A percentile compares a stretch with the other conserved stretches of the same genome.
These are phyloP conservation scores for Gymnocephalus cernua DNA, from an alignment of 2,113 vertebrate genomes.

Conservation along the genomic window DNA sequence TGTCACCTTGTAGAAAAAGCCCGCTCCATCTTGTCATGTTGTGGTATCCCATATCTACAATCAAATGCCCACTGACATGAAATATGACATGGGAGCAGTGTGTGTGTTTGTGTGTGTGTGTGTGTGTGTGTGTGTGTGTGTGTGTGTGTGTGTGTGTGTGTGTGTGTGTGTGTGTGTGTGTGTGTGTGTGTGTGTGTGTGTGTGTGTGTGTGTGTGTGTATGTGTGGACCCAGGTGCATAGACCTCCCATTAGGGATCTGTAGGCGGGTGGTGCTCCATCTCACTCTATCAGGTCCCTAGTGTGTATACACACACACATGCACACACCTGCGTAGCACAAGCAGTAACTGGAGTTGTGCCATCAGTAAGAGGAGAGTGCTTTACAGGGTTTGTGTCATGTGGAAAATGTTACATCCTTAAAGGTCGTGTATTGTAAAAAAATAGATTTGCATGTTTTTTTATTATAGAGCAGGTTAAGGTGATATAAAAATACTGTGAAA, in stretches of 20 bases:
- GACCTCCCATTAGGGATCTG: conserved; percentile 75
- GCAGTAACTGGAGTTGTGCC: conserved; percentile 45
- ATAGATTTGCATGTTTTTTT: too few relatives aligned
- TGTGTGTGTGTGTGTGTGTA: too few relatives aligned
- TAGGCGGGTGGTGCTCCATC: conserved; percentile 71
- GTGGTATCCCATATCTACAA: conserved; percentile 70
- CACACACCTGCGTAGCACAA: conserved; percentile 63
- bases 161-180: conserved; percentile 49
- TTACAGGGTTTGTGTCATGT: background rate
- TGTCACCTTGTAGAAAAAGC: conserved; percentile 72
- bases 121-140: conserved; percentile 51
- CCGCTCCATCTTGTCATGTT: conserved; percentile 77
- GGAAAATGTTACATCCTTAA: conserved; percentile 4
- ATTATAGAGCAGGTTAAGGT: too few relatives aligned
- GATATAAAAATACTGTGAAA: too few relatives aligned
- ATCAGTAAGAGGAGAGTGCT: conserved; percentile 27
- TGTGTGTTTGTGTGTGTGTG: conserved; percentile 40
- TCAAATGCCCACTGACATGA: conserved; percentile 75
- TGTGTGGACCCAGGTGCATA: conserved; percentile 81
- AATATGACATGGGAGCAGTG: conserved; percentile 64
- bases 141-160: conserved; percentile 52
- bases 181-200: too few relatives aligned
- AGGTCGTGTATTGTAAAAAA: too few relatives aligned
- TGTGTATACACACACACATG: conserved; percentile 53
- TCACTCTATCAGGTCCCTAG: conserved; percentile 60